phyloP scores from a whole-genome alignment of 92 coral and sea anemone genomes.

The Palythoa heliodiscus region DNA sequence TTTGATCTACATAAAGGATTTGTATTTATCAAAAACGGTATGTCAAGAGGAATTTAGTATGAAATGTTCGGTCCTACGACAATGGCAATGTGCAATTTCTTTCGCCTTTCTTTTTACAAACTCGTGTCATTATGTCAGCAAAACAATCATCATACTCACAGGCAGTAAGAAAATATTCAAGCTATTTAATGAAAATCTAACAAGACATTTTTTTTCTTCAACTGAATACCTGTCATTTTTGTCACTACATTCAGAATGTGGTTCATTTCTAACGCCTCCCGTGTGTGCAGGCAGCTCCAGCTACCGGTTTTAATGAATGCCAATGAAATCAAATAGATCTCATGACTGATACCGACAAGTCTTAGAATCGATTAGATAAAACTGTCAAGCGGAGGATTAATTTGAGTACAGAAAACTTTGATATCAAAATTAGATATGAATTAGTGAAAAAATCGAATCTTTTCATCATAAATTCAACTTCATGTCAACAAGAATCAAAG shows the following conservation, averaged over 20 bases:
- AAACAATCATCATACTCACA: neutral
- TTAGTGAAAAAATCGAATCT: constrained; percentile 3
- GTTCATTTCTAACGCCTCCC: constrained; percentile 14
- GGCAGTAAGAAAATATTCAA: neutral
- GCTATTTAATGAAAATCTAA: neutral
- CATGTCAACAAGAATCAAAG: neutral
- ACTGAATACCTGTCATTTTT: constrained; percentile 8
- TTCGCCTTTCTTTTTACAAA: neutral
- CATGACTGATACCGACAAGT: constrained; percentile 54
- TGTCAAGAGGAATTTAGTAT: constrained; percentile 32
- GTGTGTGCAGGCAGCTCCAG: neutral
- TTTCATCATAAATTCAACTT: neutral
- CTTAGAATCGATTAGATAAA: constrained; percentile 52
- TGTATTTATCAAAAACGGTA: constrained; percentile 29
- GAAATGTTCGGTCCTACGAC: neutral
- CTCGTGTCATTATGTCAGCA: neutral
- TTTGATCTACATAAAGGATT: constrained; percentile 22
- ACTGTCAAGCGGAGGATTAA: constrained; percentile 49
- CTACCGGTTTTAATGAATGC: constrained; percentile 46
- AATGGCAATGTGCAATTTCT: neutral
- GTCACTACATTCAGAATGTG: neutral
- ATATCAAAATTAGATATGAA: constrained; percentile 13
- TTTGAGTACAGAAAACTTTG: constrained; percentile 31
- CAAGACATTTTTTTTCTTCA: neutral
- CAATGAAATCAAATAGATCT: constrained; percentile 52